Evolutionary conservation across 2,113 vertebrate species (phyloP).

Genomic region (Butastur rufipennis): DNA sequence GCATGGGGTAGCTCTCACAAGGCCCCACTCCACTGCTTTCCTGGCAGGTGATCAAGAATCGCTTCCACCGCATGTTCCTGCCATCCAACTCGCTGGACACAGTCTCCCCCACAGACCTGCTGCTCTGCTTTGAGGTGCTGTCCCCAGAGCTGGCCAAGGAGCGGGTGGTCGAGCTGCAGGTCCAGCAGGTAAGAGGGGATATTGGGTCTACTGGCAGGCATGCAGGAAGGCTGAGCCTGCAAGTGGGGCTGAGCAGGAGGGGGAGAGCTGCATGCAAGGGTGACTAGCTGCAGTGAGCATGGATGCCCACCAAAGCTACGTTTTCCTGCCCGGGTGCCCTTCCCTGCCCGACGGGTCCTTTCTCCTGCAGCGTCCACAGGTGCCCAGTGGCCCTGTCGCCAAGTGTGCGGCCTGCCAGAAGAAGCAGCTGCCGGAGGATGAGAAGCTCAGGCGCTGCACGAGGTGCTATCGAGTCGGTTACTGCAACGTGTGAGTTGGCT

Average conservation of each 20-base stretch:
- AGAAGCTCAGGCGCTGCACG: constrained; percentile 93
- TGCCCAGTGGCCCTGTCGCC: constrained; percentile 86
- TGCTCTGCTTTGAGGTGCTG: constrained; percentile 95
- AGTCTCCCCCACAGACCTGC: constrained; percentile 82
- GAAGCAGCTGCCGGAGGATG: constrained; percentile 88
- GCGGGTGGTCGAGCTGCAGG: constrained; percentile 86
- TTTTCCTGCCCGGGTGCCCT: not conserved
- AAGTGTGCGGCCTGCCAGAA: constrained; percentile 95
- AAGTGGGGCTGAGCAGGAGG: not conserved
- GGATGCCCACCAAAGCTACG: fast-evolving
- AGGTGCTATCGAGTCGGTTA: constrained; percentile 97
- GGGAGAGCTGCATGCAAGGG: not conserved
- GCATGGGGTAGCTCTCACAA: not conserved
- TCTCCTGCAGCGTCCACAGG: constrained; percentile 85
- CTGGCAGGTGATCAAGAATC: constrained; percentile 86
- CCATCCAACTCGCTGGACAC: constrained; percentile 87
- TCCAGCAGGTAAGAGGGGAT: constrained; percentile 84
- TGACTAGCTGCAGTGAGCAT: not conserved
- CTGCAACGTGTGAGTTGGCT: constrained; percentile 91
- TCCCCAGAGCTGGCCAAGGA: constrained; percentile 94
- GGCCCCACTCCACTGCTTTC: not conserved
- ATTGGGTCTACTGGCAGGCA: not conserved
- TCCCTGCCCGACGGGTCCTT: not conserved
- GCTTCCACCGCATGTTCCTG: constrained; percentile 87
- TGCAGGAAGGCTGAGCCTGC: not conserved